Evolutionary conservation across 2,797 vertebrate genomes (phyloP).

Genomic region (Lutjanus campechanus): DNA sequence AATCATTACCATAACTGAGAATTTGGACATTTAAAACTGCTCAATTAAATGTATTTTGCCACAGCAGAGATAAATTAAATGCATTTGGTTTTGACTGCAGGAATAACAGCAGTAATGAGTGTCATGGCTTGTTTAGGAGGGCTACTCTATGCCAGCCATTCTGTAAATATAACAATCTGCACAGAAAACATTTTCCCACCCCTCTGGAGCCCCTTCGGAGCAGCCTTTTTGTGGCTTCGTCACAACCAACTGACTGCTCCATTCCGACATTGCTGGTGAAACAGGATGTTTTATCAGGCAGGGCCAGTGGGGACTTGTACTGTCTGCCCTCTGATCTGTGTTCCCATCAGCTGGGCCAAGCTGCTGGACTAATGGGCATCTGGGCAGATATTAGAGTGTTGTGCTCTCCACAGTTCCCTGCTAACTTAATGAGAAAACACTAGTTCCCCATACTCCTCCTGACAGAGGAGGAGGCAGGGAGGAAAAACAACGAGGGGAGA

Average conservation of each 20-base stretch:
- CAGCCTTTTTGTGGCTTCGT: slow-evolving; percentile 42
- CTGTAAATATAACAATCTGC: slow-evolving; percentile 32
- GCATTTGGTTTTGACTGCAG: background rate
- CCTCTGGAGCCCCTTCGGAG: slow-evolving; percentile 23
- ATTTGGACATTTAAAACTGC: background rate
- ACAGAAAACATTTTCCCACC: slow-evolving; percentile 40
- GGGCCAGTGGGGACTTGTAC: slow-evolving; percentile 73
- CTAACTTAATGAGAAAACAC: slow-evolving; percentile 78
- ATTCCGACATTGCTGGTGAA: slow-evolving; percentile 51
- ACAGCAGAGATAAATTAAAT: background rate
- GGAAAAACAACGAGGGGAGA: slow-evolving; percentile 35
- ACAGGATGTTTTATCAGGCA: slow-evolving; percentile 78
- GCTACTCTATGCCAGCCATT: slow-evolving; percentile 3
- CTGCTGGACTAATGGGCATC: slow-evolving; percentile 82
- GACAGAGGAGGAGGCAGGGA: slow-evolving; percentile 49
- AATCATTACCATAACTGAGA: background rate
- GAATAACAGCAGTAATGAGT: slow-evolving; percentile 15
- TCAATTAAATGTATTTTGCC: slow-evolving; percentile 6
- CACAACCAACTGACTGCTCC: slow-evolving; percentile 58
- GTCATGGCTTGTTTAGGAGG: slow-evolving; percentile 12
- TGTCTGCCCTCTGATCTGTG: slow-evolving; percentile 80
- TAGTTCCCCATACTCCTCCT: slow-evolving; percentile 55
- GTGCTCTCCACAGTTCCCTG: slow-evolving; percentile 50
- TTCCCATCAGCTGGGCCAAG: slow-evolving; percentile 74
- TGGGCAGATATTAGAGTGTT: slow-evolving; percentile 77